Conservation (phyloP, 2,113 vertebrate genomes). For the Marmota flaviventris region DNA sequence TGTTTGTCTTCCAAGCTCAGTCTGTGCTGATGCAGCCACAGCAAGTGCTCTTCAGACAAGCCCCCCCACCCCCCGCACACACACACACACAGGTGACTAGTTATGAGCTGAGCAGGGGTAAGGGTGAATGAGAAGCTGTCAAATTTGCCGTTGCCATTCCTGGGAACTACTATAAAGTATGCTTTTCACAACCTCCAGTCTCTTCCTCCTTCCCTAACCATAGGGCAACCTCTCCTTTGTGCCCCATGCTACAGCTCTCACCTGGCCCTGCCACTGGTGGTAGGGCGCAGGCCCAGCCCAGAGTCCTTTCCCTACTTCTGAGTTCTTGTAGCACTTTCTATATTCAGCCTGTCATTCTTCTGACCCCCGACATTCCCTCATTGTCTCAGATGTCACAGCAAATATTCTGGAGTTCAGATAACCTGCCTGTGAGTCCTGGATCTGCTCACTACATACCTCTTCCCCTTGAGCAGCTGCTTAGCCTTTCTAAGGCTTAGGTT, state of each 20-base stretch:
- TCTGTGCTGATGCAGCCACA: neutral
- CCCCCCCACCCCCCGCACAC: neutral
- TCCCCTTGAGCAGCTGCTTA: neutral
- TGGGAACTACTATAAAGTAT: constrained; percentile 21
- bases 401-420: neutral
- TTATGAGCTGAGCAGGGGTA: neutral
- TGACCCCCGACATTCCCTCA: neutral
- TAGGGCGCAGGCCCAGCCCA: neutral
- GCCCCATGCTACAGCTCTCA: neutral
- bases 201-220: neutral
- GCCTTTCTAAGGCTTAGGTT: neutral
- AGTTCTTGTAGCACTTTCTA: neutral
- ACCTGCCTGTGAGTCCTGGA: neutral
- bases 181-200: neutral
- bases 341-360: neutral
- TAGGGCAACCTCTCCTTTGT: neutral
- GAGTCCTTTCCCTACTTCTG: neutral
- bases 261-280: neutral
- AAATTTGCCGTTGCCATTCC: neutral
- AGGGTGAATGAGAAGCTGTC: neutral
- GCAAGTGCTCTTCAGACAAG: neutral
- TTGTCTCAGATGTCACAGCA: neutral
- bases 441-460: neutral
- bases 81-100: neutral
- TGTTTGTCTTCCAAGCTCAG: neutral